Conservation (phyloP, 1,140 invertebrate species). For the Alviniconcha marisindica region DNA sequence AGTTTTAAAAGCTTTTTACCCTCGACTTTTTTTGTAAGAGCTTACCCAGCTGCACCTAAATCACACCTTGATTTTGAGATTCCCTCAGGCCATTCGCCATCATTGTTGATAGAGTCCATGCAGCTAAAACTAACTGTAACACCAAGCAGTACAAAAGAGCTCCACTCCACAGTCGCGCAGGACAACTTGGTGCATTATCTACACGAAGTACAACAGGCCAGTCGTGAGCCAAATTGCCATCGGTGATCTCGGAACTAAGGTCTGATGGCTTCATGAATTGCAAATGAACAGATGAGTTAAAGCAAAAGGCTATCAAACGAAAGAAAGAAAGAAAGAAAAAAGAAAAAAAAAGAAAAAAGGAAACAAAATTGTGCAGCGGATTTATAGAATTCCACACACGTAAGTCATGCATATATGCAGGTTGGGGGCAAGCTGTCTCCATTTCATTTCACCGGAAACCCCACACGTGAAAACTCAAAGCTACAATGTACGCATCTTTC, state of each 20-base stretch:
- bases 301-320: not conserved
- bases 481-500: too few species aligned
- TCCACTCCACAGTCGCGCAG: too few species aligned
- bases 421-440: too few species aligned
- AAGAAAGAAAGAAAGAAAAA: not conserved
- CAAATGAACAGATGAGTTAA: conserved; percentile 8
- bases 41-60: conserved; percentile 21
- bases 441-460: too few species aligned
- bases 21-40: not conserved
- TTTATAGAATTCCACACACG: not conserved
- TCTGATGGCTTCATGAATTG: conserved; percentile 21
- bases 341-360: not conserved
- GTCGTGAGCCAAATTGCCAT: too few species aligned
- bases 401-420: not conserved
- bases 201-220: too few species aligned
- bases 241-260: not conserved
- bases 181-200: too few species aligned
- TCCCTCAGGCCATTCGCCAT: not conserved
- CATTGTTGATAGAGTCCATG: not conserved
- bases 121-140: too few species aligned
- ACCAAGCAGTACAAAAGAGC: too few species aligned
- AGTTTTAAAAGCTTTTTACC: not conserved
- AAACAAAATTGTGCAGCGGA: not conserved
- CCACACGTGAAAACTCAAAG: too few species aligned
- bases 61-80: conserved; percentile 4